Base-by-base conservation (phyloP, 2,797 vertebrate species). In the Ispidina picta region DNA sequence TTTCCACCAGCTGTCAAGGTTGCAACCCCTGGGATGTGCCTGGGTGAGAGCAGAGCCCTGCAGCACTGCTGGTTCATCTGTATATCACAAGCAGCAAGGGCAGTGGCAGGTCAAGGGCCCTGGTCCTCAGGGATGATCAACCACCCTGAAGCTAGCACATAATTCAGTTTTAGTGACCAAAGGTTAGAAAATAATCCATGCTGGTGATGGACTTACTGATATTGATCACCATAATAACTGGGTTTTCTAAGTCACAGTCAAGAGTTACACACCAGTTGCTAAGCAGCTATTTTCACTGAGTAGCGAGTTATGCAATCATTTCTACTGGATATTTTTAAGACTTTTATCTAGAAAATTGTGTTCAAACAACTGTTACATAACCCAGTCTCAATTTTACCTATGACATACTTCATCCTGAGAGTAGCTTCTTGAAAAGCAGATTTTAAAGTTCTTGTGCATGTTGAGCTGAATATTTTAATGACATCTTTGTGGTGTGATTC, bases 121-220 rank as follows among this genome's bases (percentile, higher is more conserved):
- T 79, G 77, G 76, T 86, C 81, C 44, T 83, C 44, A 5, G 25
- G 22, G 56, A 63, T 79, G 41, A 91, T 56, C 75, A 73, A 15
- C 33, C 9, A 2, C 54, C 26, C n/a, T 60, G 28, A 26, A 85
- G 23, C n/a, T 37, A 58, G 39, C n/a, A 65, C 25, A 58, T 68
- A 90, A 80, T 80, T 93, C 86, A 92, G 69, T 54, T 89, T 91
- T 77, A 95, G 68, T 83, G 75, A 85, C 25, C 21, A n/a, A 74
- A 88, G 19, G 51, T 88, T 71, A 55, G 56, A 74, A 83, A 90
- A 69, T 21, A 81, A 85, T 70, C 73, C 35, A 31, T 94, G 44
- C 63, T 10, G 12, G 21, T 83, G 83, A 84, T 83, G 44, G 89
- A 25, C 15, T 91, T 58, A 43, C 35, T 22, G 23, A 54, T 88